Evolutionary conservation across 2,113 vertebrate genomes (phyloP).

Genomic region (Irena cyanogastra): DNA sequence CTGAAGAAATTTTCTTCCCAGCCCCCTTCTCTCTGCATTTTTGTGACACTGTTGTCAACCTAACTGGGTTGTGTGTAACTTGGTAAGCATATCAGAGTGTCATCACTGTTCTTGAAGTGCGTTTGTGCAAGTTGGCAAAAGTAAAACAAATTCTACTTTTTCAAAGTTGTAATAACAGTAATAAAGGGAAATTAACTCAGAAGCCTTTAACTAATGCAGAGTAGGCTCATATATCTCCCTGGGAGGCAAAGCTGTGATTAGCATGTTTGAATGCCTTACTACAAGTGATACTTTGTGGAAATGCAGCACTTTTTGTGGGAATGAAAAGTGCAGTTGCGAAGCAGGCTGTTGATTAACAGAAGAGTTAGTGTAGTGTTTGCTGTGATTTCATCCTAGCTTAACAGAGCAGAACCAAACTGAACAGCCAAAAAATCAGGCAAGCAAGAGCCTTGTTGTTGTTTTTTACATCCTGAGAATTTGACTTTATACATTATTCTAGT

Average conservation of each 20-base stretch:
- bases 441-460: background rate
- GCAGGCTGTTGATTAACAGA: constrained; percentile 62
- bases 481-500: background rate
- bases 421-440: background rate
- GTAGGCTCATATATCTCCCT: background rate
- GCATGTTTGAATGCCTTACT: constrained; percentile 53
- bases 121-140: background rate
- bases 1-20: background rate
- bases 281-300: constrained; percentile 63
- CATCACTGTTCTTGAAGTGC: background rate
- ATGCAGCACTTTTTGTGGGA: constrained; percentile 45
- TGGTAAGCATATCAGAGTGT: accelerated
- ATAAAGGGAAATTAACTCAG: background rate
- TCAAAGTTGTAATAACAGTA: background rate
- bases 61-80: background rate
- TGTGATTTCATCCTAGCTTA: constrained; percentile 57
- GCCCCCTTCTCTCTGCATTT: background rate
- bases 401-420: constrained; percentile 46
- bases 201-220: constrained; percentile 3
- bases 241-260: constrained; percentile 40
- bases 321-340: constrained; percentile 19
- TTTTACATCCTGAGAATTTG: background rate
- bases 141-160: background rate
- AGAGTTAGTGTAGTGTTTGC: constrained; percentile 47
- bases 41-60: background rate